These are phyloP conservation scores for Hepsetus odoe DNA, from an alignment of 2,113 vertebrate species.

Conservation along the genomic window DNA sequence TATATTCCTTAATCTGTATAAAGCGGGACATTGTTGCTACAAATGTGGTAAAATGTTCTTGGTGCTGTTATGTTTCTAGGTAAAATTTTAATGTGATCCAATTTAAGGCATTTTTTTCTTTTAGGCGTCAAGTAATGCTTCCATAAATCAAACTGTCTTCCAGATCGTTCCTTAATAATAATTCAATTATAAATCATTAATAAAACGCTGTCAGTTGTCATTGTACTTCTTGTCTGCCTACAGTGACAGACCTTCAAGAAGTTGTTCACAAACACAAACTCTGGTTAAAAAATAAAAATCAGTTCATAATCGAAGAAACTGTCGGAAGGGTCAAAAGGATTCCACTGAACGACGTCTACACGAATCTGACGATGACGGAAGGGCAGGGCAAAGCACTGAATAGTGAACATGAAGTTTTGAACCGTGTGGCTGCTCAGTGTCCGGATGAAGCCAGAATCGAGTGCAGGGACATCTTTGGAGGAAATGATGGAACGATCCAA, in stretches of 20 bases:
- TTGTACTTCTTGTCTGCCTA: neutral
- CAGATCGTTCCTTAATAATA: no score
- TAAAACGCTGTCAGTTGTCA: no score
- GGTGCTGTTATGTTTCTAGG: no score
- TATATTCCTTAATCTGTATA: no score
- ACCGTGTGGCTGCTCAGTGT: neutral
- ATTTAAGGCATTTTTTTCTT: no score
- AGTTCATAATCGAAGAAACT: conserved; percentile 8
- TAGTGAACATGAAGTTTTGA: conserved; percentile 8
- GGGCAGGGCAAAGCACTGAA: neutral
- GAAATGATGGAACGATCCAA: neutral
- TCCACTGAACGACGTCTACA: conserved; percentile 19
- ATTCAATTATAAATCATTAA: no score
- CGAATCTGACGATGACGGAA: conserved; percentile 17
- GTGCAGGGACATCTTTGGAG: conserved; percentile 20
- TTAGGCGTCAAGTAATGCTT: no score
- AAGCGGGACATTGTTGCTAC: no score
- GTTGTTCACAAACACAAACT: neutral
- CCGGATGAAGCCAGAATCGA: neutral
- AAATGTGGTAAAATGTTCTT: no score
- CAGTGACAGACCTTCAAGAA: neutral
- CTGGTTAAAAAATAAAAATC: neutral
- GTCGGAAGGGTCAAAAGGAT: neutral
- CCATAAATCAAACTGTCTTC: no score
- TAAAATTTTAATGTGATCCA: no score